Percentiles rank a stretch among this genome's conserved stretches.
These are phyloP conservation scores for Caenorhabditis japonica DNA, from an alignment of 2,888 invertebrate genomes.

Conservation along the genomic window DNA sequence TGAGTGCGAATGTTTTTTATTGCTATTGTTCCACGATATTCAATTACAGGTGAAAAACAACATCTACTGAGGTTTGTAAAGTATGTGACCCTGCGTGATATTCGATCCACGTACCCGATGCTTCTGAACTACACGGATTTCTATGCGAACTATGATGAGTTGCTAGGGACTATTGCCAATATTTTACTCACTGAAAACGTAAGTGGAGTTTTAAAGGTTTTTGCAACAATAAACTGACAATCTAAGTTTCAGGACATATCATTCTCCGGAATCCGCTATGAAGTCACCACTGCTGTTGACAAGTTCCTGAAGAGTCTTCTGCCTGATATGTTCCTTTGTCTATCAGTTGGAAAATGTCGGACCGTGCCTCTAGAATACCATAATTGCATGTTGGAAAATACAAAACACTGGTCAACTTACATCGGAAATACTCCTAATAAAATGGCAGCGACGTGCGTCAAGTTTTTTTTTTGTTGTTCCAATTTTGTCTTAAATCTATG, in stretches of 20 bases:
- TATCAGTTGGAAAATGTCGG: conserved; percentile 46
- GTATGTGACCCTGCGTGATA: conserved; percentile 25
- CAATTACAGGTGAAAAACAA: conserved; percentile 36
- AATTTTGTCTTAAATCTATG: background rate
- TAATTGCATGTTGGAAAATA: conserved; percentile 28
- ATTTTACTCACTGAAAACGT: conserved; percentile 27
- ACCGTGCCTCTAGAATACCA: conserved; percentile 32
- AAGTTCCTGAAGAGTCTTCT: conserved; percentile 21
- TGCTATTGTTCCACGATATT: too few relatives aligned
- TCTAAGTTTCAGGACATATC: conserved; percentile 20
- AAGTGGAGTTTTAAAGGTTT: background rate
- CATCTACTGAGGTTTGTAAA: conserved; percentile 26
- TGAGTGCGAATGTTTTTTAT: conserved; percentile 16
- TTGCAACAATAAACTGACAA: background rate
- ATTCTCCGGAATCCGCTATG: conserved; percentile 29
- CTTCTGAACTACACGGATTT: conserved; percentile 33
- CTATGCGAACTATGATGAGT: conserved; percentile 2
- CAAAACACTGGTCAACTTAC: conserved; percentile 32
- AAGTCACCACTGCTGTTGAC: conserved; percentile 18
- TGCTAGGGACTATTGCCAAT: conserved; percentile 14
- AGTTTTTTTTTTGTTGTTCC: background rate
- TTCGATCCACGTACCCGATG: conserved; percentile 13
- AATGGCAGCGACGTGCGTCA: conserved; percentile 35
- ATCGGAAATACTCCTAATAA: conserved; percentile 37
- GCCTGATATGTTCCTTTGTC: conserved; percentile 35